Evolutionary conservation across 2,888 invertebrate genomes (phyloP).

Genomic region (Scaptomyza parva): DNA sequence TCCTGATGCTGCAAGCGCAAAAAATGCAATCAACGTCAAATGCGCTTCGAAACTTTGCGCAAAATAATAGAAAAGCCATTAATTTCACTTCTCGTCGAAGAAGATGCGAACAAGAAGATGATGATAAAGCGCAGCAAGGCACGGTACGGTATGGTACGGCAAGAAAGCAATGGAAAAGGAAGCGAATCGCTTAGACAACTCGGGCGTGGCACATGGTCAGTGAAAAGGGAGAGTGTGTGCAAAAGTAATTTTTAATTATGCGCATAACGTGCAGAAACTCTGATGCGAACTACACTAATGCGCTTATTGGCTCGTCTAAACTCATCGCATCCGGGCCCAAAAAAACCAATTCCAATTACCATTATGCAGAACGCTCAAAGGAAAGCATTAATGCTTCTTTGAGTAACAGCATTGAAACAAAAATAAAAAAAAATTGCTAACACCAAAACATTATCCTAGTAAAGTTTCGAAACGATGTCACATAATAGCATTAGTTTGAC

Average conservation of each 20-base stretch:
- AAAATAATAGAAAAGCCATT: constrained; percentile 79
- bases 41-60: constrained; percentile 78
- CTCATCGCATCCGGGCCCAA: constrained; percentile 2
- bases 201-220: constrained; percentile 40
- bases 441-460: constrained; percentile 15
- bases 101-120: constrained; percentile 31
- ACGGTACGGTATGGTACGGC: too few relatives aligned
- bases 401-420: background rate
- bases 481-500: constrained; percentile 1
- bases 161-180: background rate
- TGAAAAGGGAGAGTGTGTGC: constrained; percentile 6
- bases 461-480: constrained; percentile 3
- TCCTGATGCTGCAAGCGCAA: constrained; percentile 52
- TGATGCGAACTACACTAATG: constrained; percentile 57
- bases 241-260: constrained; percentile 77
- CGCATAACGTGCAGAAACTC: constrained; percentile 69
- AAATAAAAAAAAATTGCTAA: background rate
- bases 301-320: constrained; percentile 59
- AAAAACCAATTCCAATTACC: constrained; percentile 22
- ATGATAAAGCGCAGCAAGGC: constrained; percentile 1
- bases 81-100: constrained; percentile 79
- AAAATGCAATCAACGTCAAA: constrained; percentile 79
- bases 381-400: constrained; percentile 9
- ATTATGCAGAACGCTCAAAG: constrained; percentile 3
- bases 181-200: constrained; percentile 18